A percentile compares a stretch with the other conserved stretches of the same genome.
Evolutionary conservation across 35 echinoderm and acorn worm genomes (phyloP).

Genomic region (Diadema setosum): DNA sequence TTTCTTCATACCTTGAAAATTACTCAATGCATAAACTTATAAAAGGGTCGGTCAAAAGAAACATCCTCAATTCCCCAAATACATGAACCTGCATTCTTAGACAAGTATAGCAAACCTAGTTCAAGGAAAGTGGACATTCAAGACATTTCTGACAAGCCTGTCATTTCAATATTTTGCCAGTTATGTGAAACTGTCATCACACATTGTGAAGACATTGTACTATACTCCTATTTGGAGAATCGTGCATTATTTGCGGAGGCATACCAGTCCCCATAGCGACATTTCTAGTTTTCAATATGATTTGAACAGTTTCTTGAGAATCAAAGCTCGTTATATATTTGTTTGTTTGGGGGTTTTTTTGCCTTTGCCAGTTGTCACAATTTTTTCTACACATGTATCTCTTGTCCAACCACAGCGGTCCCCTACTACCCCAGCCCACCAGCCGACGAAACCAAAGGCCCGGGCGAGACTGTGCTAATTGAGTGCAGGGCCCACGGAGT

Average conservation of each 20-base stretch:
- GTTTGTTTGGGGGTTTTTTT: too few species aligned
- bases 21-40: too few species aligned
- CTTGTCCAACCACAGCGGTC: not conserved
- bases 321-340: too few species aligned
- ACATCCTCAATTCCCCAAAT: too few species aligned
- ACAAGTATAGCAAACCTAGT: too few species aligned
- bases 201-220: not conserved
- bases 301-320: not conserved
- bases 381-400: not conserved
- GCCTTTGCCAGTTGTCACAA: not conserved
- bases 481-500: constrained; percentile 9
- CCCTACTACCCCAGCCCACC: constrained; percentile 30
- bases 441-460: constrained; percentile 22
- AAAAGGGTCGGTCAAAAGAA: too few species aligned
- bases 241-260: not conserved
- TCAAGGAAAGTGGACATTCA: too few species aligned
- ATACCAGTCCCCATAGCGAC: not conserved
- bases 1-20: too few species aligned
- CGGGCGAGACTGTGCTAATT: not conserved
- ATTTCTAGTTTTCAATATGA: not conserved
- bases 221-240: not conserved
- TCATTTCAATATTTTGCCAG: too few species aligned
- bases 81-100: too few species aligned
- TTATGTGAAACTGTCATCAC: too few species aligned
- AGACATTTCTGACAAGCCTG: too few species aligned